Base-by-base conservation (phyloP, 2,797 vertebrate species). In the Apogon talboti region DNA sequence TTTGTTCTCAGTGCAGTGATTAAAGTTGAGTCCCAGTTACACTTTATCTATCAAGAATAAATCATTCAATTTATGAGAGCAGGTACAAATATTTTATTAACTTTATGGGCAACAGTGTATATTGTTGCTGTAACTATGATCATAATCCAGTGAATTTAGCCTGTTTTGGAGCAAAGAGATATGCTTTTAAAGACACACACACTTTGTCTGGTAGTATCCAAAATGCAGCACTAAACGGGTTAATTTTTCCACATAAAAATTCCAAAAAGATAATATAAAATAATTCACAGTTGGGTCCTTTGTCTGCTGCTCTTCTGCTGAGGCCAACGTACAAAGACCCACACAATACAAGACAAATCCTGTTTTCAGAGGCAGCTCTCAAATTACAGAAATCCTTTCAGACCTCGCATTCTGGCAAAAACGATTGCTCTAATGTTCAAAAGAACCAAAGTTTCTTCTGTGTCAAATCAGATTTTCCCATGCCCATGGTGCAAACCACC, bases 391-490 rank as follows among this genome's bases (percentile, higher is more conserved):
- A 51, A 66, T 49, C 44, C 65, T 57, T 72, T 61, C 65, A 67
- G 40, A 55, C 15, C 46, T 93, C 82, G 91, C 94, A 92, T 76
- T 94, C 87, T 88, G 92, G 84, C 85, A 88, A 94, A 35, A 30
- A 35, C 81, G 82, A 83, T 89, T 91, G 78, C 87, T 87, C 87
- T 92, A 85, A 59, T 92, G 91, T 91, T 94, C 87, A 95, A 93
- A 94, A 92, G 93, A 92, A 91, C 91, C 76, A 85, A 91, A 42
- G 85, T 91, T 92, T 87, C 85, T 84, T 79, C 37, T 8, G 33
- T 66, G 51, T 40, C 15, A 18, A 42, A 43, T 19, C 77, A 74
- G 65, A 74, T 59, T 88, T 90, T 91, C 84, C 80, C 87, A 88
- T 80, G 87, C 76, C 83, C 88, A 28, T 84, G 66, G 5, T 55